Percentiles rank a stretch among this genome's conserved stretches.
Conservation (phyloP, 2,797 vertebrate species). For the Nyctalus aviator region DNA sequence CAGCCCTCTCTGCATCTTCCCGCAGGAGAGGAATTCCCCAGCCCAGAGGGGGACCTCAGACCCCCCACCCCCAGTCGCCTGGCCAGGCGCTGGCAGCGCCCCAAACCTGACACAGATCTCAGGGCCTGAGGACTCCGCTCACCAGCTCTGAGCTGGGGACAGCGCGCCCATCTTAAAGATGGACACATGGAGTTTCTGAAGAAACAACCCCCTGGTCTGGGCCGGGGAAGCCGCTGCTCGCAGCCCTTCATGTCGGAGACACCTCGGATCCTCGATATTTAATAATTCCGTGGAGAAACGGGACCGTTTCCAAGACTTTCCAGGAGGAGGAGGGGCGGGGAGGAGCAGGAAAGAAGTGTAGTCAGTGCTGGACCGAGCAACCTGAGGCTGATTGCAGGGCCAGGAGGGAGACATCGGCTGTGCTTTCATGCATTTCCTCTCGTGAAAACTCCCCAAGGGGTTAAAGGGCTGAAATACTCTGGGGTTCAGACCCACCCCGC, state of each 20-base stretch:
- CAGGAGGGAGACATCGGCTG: fast-evolving
- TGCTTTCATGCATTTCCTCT: fast-evolving
- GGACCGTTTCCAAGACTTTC: neutral
- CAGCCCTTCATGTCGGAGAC: neutral
- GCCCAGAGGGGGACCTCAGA: neutral
- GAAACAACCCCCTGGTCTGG: fast-evolving
- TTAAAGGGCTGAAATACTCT: neutral
- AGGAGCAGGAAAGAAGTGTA: too few species aligned
- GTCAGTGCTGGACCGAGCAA: neutral
- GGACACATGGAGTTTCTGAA: neutral
- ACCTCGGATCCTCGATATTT: neutral
- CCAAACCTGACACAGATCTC: neutral
- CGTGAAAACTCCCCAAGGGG: neutral
- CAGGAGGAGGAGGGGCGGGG: neutral
- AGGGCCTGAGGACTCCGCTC: fast-evolving
- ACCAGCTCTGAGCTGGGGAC: neutral
- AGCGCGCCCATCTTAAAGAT: neutral
- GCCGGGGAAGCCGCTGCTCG: neutral
- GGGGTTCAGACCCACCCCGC: neutral
- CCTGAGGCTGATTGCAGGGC: neutral
- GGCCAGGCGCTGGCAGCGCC: too few species aligned
- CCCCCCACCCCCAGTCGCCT: neutral
- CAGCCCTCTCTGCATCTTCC: neutral
- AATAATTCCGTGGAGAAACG: neutral
- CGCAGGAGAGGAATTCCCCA: neutral